Evolutionary conservation across 2,888 invertebrate species (phyloP).

Genomic region (Gortyna flavago): DNA sequence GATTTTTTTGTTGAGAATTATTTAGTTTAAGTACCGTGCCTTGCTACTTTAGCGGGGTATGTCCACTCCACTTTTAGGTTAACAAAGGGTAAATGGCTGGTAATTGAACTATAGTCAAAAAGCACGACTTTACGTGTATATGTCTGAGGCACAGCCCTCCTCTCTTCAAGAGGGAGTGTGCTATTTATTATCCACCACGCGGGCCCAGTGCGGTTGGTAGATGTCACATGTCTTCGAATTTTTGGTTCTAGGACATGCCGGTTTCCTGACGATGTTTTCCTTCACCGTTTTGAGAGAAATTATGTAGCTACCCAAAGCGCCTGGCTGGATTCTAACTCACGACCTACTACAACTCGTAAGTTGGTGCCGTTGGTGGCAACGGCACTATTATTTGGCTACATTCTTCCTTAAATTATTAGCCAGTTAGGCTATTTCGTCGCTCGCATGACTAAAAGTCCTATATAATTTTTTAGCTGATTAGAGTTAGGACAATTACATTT

Average conservation of each 20-base stretch:
- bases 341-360: too few relatives aligned
- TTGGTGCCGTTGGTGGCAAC: too few relatives aligned
- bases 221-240: not conserved
- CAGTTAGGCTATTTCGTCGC: not conserved
- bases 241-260: not conserved
- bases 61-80: not conserved
- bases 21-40: not conserved
- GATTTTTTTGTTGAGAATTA: conserved; percentile 15
- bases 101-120: not conserved
- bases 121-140: not conserved
- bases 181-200: too few relatives aligned
- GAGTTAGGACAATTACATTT: too few relatives aligned
- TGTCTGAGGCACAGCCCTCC: not conserved
- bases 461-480: too few relatives aligned
- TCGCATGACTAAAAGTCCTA: too few relatives aligned
- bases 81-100: not conserved
- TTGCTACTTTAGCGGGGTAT: not conserved
- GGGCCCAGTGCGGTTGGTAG: not conserved
- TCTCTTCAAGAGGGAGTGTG: not conserved
- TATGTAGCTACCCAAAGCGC: too few relatives aligned
- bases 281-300: too few relatives aligned
- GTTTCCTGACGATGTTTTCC: too few relatives aligned
- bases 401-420: not conserved
- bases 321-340: too few relatives aligned
- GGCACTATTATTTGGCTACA: too few relatives aligned